Base-by-base conservation (phyloP, 2,888 invertebrate species). In the Amblyjoppa fuscipennis region DNA sequence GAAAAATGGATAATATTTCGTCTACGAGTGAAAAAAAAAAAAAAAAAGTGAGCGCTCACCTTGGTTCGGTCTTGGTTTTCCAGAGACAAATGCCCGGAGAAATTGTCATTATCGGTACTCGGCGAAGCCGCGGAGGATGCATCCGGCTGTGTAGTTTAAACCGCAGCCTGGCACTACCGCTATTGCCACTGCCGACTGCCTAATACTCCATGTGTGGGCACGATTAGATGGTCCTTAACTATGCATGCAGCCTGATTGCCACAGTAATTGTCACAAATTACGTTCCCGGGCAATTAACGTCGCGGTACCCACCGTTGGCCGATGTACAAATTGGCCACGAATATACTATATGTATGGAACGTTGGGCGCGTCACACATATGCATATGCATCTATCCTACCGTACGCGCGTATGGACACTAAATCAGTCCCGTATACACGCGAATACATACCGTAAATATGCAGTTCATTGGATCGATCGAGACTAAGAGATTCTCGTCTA, bases 141-240 rank as follows among this genome's bases (percentile, higher is more conserved):
- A 64, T 34, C 16, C 61, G 68, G 11, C 11, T 68, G 25, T 56
- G 25, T 56, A 53, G 38, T 64, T 76, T 56, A 34, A 77, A 83
- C 83, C 83, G 61, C 86, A 83, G 81, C 75, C 71, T 25, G 51
- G 64, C 71, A 59, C 45, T 45, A 51, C 64, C 20, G 49, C 79
- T 74, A 78, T 78, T 28, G 56, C 66, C 41, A 51, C 64, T 53
- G 53, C 51, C 80, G 79, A 76, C 85, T n/a, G 49, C 64, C 74
- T 86, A 83, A 86, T 86, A 74, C 85, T 77, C 77, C 69, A 74
- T 81, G 83, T 74, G 83, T 74, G 81, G 70, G 70, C 70, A 74
- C 86, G 86, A 86, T 86, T 86, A 86, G 86, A 86, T 81, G 83
- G 83, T 86, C 86, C 86, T 86, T 86, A 86, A 83, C 83, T 77